Evolutionary conservation across 2,113 vertebrate species (phyloP).

Genomic region (Phaetusa simplex): DNA sequence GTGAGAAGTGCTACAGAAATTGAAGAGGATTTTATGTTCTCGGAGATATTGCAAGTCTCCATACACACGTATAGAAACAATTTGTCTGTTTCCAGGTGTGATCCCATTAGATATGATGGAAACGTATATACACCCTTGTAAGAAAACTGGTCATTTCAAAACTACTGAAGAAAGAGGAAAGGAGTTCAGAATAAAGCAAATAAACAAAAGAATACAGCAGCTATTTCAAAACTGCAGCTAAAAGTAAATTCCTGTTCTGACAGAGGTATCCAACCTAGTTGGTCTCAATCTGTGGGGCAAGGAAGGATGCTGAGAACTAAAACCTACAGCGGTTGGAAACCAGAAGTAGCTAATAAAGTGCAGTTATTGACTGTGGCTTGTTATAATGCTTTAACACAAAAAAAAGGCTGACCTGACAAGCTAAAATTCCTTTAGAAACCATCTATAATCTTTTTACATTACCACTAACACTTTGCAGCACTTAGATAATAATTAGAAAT

Average conservation of each 20-base stretch:
- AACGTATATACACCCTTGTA: background rate
- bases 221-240: background rate
- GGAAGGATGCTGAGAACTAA: background rate
- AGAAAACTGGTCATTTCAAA: background rate
- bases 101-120: background rate
- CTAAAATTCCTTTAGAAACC: background rate
- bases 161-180: background rate
- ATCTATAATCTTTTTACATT: background rate
- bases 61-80: background rate
- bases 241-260: background rate
- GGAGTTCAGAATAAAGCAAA: background rate
- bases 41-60: background rate
- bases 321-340: background rate
- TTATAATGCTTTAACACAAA: background rate
- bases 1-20: background rate
- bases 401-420: background rate
- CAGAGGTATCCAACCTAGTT: background rate
- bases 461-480: background rate
- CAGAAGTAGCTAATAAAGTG: background rate
- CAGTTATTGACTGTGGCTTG: background rate
- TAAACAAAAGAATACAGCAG: background rate
- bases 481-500: constrained; percentile 11
- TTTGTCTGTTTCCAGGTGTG: background rate
- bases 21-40: background rate
- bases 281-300: background rate